A percentile compares a stretch with the other conserved stretches of the same genome.
These are phyloP conservation scores for Anoplopoma fimbria DNA, from an alignment of 2,113 vertebrate species.

Conservation along the genomic window DNA sequence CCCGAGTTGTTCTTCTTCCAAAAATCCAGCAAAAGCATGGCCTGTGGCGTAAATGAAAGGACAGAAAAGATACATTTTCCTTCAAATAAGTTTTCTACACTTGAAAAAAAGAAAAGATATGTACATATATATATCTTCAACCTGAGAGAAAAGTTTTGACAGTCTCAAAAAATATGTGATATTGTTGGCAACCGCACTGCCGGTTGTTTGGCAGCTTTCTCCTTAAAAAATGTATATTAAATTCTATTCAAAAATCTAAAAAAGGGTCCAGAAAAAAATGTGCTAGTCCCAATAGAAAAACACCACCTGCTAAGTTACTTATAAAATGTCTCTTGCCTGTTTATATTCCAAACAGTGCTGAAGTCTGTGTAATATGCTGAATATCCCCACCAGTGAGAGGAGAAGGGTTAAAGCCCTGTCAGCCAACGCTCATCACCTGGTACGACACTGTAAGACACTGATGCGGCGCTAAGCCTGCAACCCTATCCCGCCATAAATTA, in stretches of 20 bases:
- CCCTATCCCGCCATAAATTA: slow-evolving; percentile 67
- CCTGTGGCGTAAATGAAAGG: neutral
- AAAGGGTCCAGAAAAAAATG: slow-evolving; percentile 6
- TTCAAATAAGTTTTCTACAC: neutral
- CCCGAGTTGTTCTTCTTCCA: neutral
- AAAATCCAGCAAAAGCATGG: slow-evolving; percentile 5
- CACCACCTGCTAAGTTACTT: slow-evolving; percentile 27
- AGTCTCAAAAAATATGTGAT: slow-evolving; percentile 55
- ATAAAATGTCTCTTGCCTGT: slow-evolving; percentile 21
- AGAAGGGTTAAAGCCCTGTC: slow-evolving; percentile 37
- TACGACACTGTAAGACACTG: slow-evolving; percentile 61
- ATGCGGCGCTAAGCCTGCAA: slow-evolving; percentile 65
- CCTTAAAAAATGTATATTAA: slow-evolving; percentile 52
- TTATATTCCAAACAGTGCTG: slow-evolving; percentile 37
- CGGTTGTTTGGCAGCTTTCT: slow-evolving; percentile 46
- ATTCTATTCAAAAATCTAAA: slow-evolving; percentile 41
- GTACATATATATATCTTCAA: slow-evolving; percentile 4
- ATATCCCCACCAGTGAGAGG: slow-evolving; percentile 18
- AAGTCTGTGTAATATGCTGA: slow-evolving; percentile 7
- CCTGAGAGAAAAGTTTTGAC: slow-evolving; percentile 34
- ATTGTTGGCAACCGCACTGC: slow-evolving; percentile 33
- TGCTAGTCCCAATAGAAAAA: slow-evolving; percentile 39
- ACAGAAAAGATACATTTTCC: neutral
- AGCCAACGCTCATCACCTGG: slow-evolving; percentile 63
- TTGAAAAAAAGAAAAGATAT: slow-evolving; percentile 7